Evolutionary conservation across 2,888 invertebrate species (phyloP).

Genomic region (Lasioglossum lativentre): DNA sequence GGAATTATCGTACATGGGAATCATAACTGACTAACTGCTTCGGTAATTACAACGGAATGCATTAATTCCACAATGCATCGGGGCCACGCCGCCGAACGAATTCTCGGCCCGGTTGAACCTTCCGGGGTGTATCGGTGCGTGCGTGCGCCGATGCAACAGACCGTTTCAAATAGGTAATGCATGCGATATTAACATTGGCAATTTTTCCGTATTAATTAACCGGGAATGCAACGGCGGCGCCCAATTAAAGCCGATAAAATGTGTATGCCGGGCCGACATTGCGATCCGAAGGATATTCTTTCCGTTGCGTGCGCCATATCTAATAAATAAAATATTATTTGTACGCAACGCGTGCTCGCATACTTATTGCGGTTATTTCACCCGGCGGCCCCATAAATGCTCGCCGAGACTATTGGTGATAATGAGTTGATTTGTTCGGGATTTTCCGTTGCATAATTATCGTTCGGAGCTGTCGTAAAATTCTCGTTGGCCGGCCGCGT

Average conservation of each 20-base stretch:
- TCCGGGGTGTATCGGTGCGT: constrained; percentile 63
- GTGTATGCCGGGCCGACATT: constrained; percentile 59
- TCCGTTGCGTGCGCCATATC: constrained; percentile 50
- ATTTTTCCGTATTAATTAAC: constrained; percentile 78
- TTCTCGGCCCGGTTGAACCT: constrained; percentile 70
- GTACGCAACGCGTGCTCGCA: constrained; percentile 33
- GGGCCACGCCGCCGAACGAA: constrained; percentile 70
- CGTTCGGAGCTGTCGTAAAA: constrained; percentile 1
- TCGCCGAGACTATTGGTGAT: constrained; percentile 35
- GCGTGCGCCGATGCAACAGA: constrained; percentile 64
- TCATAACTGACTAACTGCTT: constrained; percentile 67
- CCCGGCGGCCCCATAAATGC: constrained; percentile 49
- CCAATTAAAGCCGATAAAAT: constrained; percentile 76
- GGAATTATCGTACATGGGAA: constrained; percentile 62
- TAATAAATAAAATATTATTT: constrained; percentile 66
- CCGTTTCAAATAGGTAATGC: constrained; percentile 74
- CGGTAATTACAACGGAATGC: constrained; percentile 77
- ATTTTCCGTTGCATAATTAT: constrained; percentile 40
- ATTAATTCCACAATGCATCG: constrained; percentile 68
- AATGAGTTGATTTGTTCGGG: constrained; percentile 47
- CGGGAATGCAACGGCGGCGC: constrained; percentile 69
- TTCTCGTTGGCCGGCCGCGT: not conserved
- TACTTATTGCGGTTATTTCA: constrained; percentile 50
- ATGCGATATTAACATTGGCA: constrained; percentile 77
- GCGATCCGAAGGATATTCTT: constrained; percentile 65